These are phyloP conservation scores for Chaenodraco wilsoni DNA, from an alignment of 2,797 vertebrate genomes.

Conservation along the genomic window DNA sequence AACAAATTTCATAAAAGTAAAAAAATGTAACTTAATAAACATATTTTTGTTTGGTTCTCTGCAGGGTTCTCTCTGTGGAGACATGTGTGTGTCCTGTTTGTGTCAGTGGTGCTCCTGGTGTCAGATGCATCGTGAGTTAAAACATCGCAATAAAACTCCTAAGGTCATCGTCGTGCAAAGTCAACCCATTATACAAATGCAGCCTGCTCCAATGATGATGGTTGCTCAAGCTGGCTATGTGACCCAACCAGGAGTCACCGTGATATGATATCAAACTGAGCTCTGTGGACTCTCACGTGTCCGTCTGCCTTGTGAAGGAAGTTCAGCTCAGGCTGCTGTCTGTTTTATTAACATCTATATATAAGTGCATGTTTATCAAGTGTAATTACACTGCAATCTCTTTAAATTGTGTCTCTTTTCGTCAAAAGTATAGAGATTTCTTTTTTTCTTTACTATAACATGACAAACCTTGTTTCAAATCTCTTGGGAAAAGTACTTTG, in stretches of 20 bases:
- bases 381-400: too few relatives aligned
- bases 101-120: slow-evolving; percentile 75
- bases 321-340: not conserved
- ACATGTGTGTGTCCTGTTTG: slow-evolving; percentile 64
- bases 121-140: slow-evolving; percentile 77
- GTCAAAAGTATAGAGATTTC: too few relatives aligned
- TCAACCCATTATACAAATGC: slow-evolving; percentile 12
- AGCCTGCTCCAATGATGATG: slow-evolving; percentile 8
- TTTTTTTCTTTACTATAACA: too few relatives aligned
- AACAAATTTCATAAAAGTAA: not conserved
- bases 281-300: too few relatives aligned
- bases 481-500: too few relatives aligned
- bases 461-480: too few relatives aligned
- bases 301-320: too few relatives aligned
- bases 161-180: not conserved
- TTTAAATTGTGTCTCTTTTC: too few relatives aligned
- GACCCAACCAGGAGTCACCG: fast-evolving
- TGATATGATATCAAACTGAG: not conserved
- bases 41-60: not conserved
- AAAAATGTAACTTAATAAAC: not conserved
- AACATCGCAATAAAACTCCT: not conserved
- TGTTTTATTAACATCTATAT: not conserved
- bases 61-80: slow-evolving; percentile 73
- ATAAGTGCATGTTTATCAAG: too few relatives aligned
- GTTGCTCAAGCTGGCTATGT: not conserved